Percentiles rank a stretch among this genome's conserved stretches.
phyloP scores from a whole-genome alignment of 2,797 vertebrate species.

The Crenichthys baileyi region DNA sequence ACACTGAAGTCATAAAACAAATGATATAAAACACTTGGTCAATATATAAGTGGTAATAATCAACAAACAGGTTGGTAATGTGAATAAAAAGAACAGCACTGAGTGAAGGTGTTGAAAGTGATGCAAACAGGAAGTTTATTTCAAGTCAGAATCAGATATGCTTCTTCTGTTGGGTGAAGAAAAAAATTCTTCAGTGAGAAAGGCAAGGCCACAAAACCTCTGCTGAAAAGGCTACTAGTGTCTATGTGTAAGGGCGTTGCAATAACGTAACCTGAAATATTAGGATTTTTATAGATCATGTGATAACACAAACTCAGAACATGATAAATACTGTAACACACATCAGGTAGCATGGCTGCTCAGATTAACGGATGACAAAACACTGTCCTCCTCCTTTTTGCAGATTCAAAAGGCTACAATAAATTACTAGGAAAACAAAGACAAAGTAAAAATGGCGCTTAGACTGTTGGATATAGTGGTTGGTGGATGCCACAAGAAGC shows the following conservation, averaged over 20 bases:
- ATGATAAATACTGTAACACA: constrained; percentile 63
- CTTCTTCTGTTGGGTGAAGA: constrained; percentile 28
- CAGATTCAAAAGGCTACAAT: constrained; percentile 84
- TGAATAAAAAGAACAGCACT: constrained; percentile 1
- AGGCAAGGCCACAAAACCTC: constrained; percentile 17
- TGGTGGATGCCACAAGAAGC: constrained; percentile 39
- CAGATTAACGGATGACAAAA: constrained; percentile 67
- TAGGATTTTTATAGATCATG: constrained; percentile 40
- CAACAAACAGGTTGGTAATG: background rate
- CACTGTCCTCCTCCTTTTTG: constrained; percentile 71
- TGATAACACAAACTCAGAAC: constrained; percentile 29
- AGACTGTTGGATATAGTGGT: constrained; percentile 54
- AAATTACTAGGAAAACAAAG: constrained; percentile 83
- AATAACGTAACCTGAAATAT: constrained; percentile 61
- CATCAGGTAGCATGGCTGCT: constrained; percentile 52
- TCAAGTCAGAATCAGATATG: constrained; percentile 57
- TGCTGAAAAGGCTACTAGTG: constrained; percentile 64
- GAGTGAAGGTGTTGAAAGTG: constrained; percentile 1
- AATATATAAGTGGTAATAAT: constrained; percentile 20
- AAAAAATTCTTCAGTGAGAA: constrained; percentile 22
- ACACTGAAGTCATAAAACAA: constrained; percentile 42
- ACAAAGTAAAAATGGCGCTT: constrained; percentile 41
- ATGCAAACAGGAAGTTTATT: background rate
- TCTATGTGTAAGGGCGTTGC: constrained; percentile 24
- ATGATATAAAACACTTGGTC: constrained; percentile 29